These are phyloP conservation scores for Volucella zonaria DNA, from an alignment of 2,888 invertebrate species.

Conservation along the genomic window DNA sequence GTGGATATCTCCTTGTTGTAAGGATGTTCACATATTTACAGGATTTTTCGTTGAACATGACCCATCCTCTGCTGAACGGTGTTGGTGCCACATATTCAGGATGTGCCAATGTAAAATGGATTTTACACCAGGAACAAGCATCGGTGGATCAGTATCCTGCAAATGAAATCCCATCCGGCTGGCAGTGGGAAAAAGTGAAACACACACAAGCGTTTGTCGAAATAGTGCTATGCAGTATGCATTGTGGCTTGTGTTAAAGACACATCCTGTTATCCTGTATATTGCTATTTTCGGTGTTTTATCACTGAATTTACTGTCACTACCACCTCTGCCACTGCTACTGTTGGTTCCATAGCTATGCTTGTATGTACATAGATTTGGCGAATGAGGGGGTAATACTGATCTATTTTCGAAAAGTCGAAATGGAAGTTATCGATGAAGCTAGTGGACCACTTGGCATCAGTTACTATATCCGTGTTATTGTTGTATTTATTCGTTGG, in stretches of 20 bases:
- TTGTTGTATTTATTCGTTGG: constrained; percentile 33
- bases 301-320: constrained; percentile 61
- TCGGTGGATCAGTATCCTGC: constrained; percentile 48
- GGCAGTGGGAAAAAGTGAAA: neutral
- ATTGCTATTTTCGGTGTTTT: constrained; percentile 61
- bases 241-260: constrained; percentile 57
- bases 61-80: neutral
- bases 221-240: constrained; percentile 20
- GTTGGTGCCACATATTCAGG: constrained; percentile 13
- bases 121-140: constrained; percentile 56
- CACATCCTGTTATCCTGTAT: constrained; percentile 43
- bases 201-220: constrained; percentile 33
- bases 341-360: constrained; percentile 1
- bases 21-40: constrained; percentile 64
- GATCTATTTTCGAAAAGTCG: constrained; percentile 48
- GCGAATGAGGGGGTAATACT: neutral
- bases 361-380: neutral
- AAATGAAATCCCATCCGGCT: constrained; percentile 56
- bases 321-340: constrained; percentile 14
- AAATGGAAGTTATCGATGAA: constrained; percentile 37
- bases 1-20: constrained; percentile 5
- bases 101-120: constrained; percentile 54
- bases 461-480: constrained; percentile 54
- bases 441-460: constrained; percentile 57
- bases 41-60: constrained; percentile 61